Percentiles rank a stretch among this genome's conserved stretches.
Evolutionary conservation across 2,888 invertebrate genomes (phyloP).

Genomic region (Netelia melanura): DNA sequence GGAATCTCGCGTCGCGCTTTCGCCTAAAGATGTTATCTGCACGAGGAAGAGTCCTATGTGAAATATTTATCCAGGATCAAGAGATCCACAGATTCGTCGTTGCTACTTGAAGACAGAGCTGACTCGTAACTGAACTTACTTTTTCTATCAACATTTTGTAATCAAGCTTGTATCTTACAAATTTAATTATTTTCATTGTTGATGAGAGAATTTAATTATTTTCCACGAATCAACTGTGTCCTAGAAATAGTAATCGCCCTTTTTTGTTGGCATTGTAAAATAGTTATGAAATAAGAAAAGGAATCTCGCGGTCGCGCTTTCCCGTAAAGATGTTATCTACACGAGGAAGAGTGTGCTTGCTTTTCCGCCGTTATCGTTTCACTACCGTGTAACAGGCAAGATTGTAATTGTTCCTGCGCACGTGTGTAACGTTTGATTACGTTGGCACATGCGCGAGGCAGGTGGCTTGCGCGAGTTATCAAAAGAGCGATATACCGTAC

Average conservation of each 20-base stretch:
- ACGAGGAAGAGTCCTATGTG: too few relatives aligned
- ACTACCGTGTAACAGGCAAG: not conserved
- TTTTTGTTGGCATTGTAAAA: not conserved
- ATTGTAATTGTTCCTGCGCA: not conserved
- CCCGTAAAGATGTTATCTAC: not conserved
- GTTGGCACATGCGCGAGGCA: not conserved
- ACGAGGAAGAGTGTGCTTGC: not conserved
- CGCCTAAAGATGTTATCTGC: too few relatives aligned
- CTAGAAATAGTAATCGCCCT: not conserved
- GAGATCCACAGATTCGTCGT: not conserved
- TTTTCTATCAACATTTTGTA: too few relatives aligned
- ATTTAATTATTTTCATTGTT: too few relatives aligned
- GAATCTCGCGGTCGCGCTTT: not conserved
- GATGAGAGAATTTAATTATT: too few relatives aligned
- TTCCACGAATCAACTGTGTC: not conserved
- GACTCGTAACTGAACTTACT: not conserved
- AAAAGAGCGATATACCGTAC: not conserved
- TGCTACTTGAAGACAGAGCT: not conserved
- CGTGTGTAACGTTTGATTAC: constrained; percentile 15
- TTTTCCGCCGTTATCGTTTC: not conserved
- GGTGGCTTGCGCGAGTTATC: not conserved
- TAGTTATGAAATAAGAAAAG: not conserved
- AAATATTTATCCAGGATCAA: too few relatives aligned
- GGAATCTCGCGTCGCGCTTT: not conserved
- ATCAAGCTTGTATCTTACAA: too few relatives aligned